Evolutionary conservation across 2,113 vertebrate genomes (phyloP).

Genomic region (Laticauda laticaudata): DNA sequence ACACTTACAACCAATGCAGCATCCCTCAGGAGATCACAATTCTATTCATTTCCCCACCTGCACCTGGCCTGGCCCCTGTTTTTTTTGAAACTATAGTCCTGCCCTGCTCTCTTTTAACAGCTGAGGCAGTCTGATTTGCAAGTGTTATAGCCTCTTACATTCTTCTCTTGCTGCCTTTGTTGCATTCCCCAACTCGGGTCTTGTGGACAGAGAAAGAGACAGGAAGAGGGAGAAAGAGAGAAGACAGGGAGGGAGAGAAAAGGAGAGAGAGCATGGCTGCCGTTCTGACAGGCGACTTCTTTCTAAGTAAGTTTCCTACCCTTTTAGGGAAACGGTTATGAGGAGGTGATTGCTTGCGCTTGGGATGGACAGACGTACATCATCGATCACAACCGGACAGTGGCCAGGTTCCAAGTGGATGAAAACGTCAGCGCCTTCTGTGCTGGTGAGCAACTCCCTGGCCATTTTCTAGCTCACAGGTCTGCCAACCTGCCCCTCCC

Average conservation of each 20-base stretch:
- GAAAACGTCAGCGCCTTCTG: conserved; percentile 98
- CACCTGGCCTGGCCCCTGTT: not conserved
- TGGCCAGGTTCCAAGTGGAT: conserved; percentile 95
- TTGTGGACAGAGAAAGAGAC: not conserved
- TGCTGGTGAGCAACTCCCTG: conserved; percentile 77
- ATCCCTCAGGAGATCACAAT: not conserved
- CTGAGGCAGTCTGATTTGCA: not conserved
- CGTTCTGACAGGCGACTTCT: not conserved
- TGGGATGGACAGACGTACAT: conserved; percentile 99
- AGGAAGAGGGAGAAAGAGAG: not conserved
- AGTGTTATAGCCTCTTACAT: not conserved
- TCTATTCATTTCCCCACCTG: not conserved
- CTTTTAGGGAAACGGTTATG: conserved; percentile 87
- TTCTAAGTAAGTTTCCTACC: not conserved
- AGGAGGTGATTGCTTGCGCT: conserved; percentile 96
- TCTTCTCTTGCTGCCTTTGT: not conserved
- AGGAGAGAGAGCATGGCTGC: not conserved
- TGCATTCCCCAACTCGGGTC: not conserved
- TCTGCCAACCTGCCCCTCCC: too few species aligned
- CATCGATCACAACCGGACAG: conserved; percentile 89
- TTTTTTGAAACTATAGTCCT: not conserved
- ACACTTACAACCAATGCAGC: too few species aligned
- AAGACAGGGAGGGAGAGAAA: too few species aligned
- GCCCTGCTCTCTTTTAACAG: not conserved
- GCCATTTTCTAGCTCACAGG: not conserved